Conservation (phyloP, 2,113 vertebrate species). For the Pachyramphus minor region DNA sequence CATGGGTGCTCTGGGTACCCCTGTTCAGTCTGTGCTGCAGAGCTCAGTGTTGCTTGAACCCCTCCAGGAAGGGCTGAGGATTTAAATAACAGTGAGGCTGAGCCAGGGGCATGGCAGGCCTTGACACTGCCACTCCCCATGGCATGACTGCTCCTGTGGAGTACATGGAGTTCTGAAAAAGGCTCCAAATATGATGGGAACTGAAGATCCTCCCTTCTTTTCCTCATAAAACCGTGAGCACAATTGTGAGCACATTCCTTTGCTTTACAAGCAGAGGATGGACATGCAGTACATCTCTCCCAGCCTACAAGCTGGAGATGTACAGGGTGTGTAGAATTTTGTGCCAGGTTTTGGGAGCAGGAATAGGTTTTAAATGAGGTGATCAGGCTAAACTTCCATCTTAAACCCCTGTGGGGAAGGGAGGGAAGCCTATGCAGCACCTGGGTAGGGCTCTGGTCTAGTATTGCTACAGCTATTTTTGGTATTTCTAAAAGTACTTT, state of each 20-base stretch:
- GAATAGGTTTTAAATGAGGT: not conserved
- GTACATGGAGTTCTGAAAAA: not conserved
- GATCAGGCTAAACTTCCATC: not conserved
- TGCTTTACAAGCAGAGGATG: not conserved
- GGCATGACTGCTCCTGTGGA: not conserved
- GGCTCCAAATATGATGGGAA: not conserved
- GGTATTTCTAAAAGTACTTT: not conserved
- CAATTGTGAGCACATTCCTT: not conserved
- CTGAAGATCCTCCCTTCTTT: not conserved
- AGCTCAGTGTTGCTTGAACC: not conserved
- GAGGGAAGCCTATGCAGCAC: not conserved
- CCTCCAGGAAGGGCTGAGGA: not conserved
- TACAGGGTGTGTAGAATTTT: not conserved
- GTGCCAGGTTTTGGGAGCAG: not conserved
- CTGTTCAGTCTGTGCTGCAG: not conserved
- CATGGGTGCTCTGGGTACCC: rapidly evolving
- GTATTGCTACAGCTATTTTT: not conserved
- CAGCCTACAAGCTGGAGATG: not conserved
- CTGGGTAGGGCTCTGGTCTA: not conserved
- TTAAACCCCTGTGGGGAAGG: not conserved
- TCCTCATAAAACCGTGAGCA: not conserved
- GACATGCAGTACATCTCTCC: not conserved
- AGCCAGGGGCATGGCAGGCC: not conserved
- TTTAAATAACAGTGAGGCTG: not conserved
- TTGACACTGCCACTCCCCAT: rapidly evolving